Conservation (phyloP, 2,888 invertebrate genomes). For the Crematogaster levior region DNA sequence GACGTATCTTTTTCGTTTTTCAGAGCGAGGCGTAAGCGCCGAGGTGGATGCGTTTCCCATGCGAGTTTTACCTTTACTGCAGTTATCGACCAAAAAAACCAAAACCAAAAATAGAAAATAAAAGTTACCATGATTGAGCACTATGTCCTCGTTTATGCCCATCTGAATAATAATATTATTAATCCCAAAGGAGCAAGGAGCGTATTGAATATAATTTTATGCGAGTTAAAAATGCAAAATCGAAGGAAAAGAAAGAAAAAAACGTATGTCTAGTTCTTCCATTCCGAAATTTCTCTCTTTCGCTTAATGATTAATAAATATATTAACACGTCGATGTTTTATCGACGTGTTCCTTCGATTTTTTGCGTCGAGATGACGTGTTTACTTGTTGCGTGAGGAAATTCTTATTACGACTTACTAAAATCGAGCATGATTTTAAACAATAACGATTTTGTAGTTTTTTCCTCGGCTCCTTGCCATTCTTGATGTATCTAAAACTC, state of each 20-base stretch:
- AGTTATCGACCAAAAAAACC: conserved; percentile 72
- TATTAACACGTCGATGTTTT: conserved; percentile 10
- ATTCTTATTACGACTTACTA: not conserved
- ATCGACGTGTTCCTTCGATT: not conserved
- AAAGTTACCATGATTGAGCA: conserved; percentile 42
- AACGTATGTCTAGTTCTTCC: not conserved
- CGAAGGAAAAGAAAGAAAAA: not conserved
- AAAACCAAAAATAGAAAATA: conserved; percentile 36
- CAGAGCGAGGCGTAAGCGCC: conserved; percentile 82
- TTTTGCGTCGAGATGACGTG: not conserved
- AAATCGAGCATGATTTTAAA: conserved; percentile 28
- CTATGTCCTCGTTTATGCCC: conserved; percentile 70
- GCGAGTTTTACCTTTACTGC: conserved; percentile 72
- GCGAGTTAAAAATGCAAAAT: conserved; percentile 6
- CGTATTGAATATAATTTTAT: conserved; percentile 62
- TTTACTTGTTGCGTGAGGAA: not conserved
- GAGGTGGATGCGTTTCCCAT: conserved; percentile 75
- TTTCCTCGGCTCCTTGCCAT: conserved; percentile 14
- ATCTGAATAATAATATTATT: conserved; percentile 71
- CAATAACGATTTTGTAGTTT: conserved; percentile 23
- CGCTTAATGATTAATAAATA: conserved; percentile 7
- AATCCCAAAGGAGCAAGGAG: conserved; percentile 56
- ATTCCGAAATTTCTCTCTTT: conserved; percentile 5
- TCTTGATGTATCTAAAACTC: conserved; percentile 41
- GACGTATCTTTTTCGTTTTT: conserved; percentile 74